A percentile compares a stretch with the other conserved stretches of the same genome.
phyloP scores from a whole-genome alignment of 1,140 invertebrate species.

The Dryas iulia region DNA sequence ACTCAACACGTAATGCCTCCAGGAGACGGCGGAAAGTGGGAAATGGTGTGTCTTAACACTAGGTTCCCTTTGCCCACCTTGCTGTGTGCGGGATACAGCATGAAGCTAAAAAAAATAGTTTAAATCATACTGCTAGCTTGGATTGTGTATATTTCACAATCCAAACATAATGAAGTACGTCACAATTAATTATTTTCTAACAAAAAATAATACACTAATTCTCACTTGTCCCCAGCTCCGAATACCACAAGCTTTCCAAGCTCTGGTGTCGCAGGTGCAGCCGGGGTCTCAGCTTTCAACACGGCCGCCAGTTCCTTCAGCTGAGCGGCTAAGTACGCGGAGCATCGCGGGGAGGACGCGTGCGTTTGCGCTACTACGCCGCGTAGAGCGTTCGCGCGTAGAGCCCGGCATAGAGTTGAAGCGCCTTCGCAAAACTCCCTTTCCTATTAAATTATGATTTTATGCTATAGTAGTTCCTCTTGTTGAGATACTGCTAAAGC shows the following conservation, averaged over 20 bases:
- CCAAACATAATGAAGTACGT: too few species aligned
- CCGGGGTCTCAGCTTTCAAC: conserved; percentile 52
- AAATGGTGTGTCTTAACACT: too few species aligned
- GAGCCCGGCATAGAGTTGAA: conserved; percentile 84
- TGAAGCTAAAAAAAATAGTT: too few species aligned
- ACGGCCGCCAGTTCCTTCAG: conserved; percentile 76
- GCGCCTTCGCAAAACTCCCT: conserved; percentile 88
- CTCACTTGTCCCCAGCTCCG: conserved; percentile 81
- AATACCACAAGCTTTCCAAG: conserved; percentile 73
- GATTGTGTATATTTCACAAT: too few species aligned
- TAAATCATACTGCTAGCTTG: too few species aligned
- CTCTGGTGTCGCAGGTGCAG: conserved; percentile 59
- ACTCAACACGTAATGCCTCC: too few species aligned
- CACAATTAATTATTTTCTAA: neutral
- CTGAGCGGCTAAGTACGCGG: conserved; percentile 87
- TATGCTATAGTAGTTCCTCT: too few species aligned
- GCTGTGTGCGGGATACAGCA: too few species aligned
- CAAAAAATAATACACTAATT: neutral
- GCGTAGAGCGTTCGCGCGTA: conserved; percentile 82
- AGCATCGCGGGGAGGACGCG: conserved; percentile 86
- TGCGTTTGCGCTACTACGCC: conserved; percentile 89
- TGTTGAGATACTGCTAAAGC: too few species aligned
- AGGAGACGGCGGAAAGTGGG: too few species aligned
- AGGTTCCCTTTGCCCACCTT: too few species aligned
- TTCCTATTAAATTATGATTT: conserved; percentile 79